Percentiles rank a stretch among this genome's conserved stretches.
These are phyloP conservation scores for Bradypodion ventrale DNA, from an alignment of 2,797 vertebrate genomes.

Conservation along the genomic window DNA sequence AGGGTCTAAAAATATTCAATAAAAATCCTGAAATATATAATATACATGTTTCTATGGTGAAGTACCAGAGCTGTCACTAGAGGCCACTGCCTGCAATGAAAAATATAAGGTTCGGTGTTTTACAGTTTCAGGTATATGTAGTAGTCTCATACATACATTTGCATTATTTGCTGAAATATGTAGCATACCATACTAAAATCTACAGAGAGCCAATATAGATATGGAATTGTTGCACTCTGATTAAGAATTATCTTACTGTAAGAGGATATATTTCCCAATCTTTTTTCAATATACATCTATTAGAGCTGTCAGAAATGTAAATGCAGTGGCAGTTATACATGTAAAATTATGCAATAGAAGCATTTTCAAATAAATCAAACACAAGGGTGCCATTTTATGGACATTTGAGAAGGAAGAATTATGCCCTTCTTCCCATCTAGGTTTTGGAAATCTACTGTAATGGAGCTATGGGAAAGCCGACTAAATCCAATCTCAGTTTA, in stretches of 20 bases:
- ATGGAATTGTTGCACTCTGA: background rate
- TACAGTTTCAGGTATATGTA: too few species aligned
- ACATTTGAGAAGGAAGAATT: slow-evolving; percentile 3
- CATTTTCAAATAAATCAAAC: background rate
- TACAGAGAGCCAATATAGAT: background rate
- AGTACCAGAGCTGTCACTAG: too few species aligned
- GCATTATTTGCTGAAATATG: background rate
- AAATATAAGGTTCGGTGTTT: too few species aligned
- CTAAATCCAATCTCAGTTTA: slow-evolving; percentile 37
- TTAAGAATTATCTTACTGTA: background rate
- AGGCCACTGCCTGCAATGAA: too few species aligned
- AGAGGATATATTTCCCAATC: too few species aligned
- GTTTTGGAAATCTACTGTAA: slow-evolving; percentile 19
- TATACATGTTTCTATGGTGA: too few species aligned
- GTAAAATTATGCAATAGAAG: background rate
- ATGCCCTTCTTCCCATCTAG: slow-evolving; percentile 14
- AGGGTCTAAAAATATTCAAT: too few species aligned
- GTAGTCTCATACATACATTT: background rate
- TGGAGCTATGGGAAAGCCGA: slow-evolving; percentile 33
- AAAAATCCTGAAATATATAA: too few species aligned
- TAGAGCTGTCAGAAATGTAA: background rate
- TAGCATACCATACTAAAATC: background rate
- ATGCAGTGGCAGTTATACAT: background rate
- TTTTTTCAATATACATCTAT: background rate
- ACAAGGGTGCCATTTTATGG: background rate